These are phyloP conservation scores for Trisateles emortualis DNA, from an alignment of 2,888 invertebrate genomes.

Conservation along the genomic window DNA sequence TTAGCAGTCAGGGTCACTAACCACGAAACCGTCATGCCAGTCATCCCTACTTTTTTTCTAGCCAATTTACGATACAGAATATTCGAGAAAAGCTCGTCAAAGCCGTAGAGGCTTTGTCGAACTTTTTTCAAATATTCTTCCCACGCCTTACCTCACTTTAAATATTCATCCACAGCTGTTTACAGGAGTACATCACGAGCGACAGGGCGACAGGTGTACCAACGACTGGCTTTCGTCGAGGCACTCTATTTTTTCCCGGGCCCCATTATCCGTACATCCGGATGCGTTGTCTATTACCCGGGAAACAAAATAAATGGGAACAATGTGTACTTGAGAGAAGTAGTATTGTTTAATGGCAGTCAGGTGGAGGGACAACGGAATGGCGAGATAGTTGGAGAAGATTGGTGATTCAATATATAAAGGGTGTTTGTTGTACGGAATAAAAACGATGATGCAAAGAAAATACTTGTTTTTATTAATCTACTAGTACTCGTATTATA, in stretches of 20 bases:
- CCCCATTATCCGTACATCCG: slow-evolving; percentile 46
- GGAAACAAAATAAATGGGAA: slow-evolving; percentile 42
- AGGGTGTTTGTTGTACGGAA: background rate
- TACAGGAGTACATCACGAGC: slow-evolving; percentile 19
- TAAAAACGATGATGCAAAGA: no score
- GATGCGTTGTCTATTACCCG: slow-evolving; percentile 50
- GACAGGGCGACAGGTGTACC: slow-evolving; percentile 52
- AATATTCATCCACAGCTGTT: slow-evolving; percentile 16
- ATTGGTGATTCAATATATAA: slow-evolving; percentile 2
- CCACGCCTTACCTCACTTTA: slow-evolving; percentile 5
- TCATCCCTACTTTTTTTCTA: no score
- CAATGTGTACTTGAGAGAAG: slow-evolving; percentile 29
- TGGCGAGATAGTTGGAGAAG: background rate
- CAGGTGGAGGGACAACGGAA: slow-evolving; percentile 8
- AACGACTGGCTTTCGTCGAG: slow-evolving; percentile 39
- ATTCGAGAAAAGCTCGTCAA: no score
- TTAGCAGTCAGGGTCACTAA: no score
- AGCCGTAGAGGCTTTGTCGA: no score
- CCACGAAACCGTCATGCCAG: no score
- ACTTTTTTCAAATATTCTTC: no score
- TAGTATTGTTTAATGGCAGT: slow-evolving; percentile 27
- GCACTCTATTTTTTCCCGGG: slow-evolving; percentile 49
- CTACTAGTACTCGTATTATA: no score
- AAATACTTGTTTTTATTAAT: no score
- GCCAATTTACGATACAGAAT: no score